Base-by-base conservation (phyloP, 2,797 vertebrate species). In the Alauda arvensis region DNA sequence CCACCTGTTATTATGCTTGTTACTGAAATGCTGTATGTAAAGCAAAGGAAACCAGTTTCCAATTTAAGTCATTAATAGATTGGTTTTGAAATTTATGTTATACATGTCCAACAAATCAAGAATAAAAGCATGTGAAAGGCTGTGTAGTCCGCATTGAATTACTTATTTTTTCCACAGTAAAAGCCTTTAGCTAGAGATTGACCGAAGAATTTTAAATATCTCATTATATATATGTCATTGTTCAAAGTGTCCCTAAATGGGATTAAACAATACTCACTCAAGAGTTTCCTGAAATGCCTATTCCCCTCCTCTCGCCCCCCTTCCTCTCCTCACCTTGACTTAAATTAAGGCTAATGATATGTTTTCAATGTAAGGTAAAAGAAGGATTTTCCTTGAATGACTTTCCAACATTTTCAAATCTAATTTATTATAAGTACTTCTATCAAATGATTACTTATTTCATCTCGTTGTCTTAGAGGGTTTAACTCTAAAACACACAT, bases 291-390 rank as follows among this genome's bases (percentile, higher is more conserved):
- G 82, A 57, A 62, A 93, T 29, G 90, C 84, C 88, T 94, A 42
- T 82, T 93, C 89, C 84, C 42, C 31, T 45, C 26, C 51, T 26
- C 25, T 83, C 3, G 0, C 51, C 46, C 37, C 28, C 37, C 79
- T 87, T 72, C 39, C 56, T 34, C 83, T 83, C 61, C 87, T 89
- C 95, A 94, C 94, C 96, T 96, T 92, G 95, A 97, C 96, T 97
- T 96, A 96, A 96, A 97, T 98, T 94, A 97, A 97, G 96, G 97
- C 96, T 97, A 97, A 97, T 97, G 96, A 97, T 97, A 96, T 95
- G 96, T 96, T 98, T 97, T 97, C 94, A 88, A 51, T 85, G 79
- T 89, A 87, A 94, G 72, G 87, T 91, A 91, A 94, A 92, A 87
- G 79, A 92, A 83, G 77, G 88, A 46, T 94, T 94, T 96, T 94